Base-by-base conservation (phyloP, 2,888 invertebrate genomes). In the Brachypalpus laphriformis region DNA sequence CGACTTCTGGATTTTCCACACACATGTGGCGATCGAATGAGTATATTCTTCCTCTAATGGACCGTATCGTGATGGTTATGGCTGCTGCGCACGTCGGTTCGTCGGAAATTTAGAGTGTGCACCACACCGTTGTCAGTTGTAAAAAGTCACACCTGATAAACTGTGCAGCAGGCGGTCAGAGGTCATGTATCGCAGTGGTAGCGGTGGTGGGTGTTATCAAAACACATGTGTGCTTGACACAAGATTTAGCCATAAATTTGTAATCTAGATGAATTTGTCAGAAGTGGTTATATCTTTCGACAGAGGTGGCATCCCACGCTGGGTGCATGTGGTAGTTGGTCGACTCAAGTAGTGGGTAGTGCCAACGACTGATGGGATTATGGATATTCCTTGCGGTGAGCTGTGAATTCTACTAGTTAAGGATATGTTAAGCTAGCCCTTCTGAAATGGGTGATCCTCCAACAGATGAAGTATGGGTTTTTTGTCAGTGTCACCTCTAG, bases 41-140 rank as follows among this genome's bases (percentile, higher is more conserved):
- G 51, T 63, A 61, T 81, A 72, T 61, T 63, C 42, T 14, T 63
- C 68, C 45, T 68, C 80, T 68, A 78, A 83, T 83, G 78, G 68
- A 78, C 72, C 83, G 63, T 83, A 83, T 83, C 83, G 74, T 74
- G 78, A 83, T 83, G 72, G 78, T 74, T 83, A 70, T 72, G 72
- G 72, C 45, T 74, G 70, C 9, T 65, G 80, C 72, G 61, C 75
- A 59, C 59, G 76, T 57, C 51, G 76, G 59, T 77, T 54, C 45
- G 20, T 31, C 49, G 70, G 70, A 77, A 72, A 77, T 77, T 65
- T 71, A 59, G 71, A 47, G 70, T 61, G 57, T 61, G 42, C 51
- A 20, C 70, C 42, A 40, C 31, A 22, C 56, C 37, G 40, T 49
- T 7, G 28, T 5, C 34, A 9, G 59, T 66, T 77, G 82, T 72